Conservation (phyloP, 2,888 invertebrate genomes). For the Protonemura montana region DNA sequence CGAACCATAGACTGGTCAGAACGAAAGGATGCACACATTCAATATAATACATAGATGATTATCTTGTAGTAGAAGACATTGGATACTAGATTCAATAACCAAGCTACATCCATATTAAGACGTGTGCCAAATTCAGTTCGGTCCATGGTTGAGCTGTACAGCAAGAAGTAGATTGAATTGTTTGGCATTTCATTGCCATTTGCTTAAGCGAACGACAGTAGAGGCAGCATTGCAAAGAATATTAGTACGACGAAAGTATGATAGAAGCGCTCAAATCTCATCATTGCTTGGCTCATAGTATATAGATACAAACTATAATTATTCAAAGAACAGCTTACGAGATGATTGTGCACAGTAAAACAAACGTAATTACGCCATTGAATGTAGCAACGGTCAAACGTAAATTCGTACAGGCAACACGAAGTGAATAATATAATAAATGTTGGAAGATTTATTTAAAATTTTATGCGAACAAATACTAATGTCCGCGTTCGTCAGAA, state of each 20-base stretch:
- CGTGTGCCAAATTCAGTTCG: not conserved
- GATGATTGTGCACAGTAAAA: slow-evolving; percentile 18
- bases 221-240: not conserved
- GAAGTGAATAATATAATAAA: not conserved
- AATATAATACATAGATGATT: not conserved
- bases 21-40: not conserved
- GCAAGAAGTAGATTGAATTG: not conserved
- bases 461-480: not conserved
- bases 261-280: not conserved
- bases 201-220: not conserved
- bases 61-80: not conserved
- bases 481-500: not conserved
- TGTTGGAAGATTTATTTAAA: not conserved
- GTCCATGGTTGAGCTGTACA: not conserved
- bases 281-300: not conserved
- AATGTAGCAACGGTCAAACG: not conserved
- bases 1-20: not conserved
- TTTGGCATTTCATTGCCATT: not conserved
- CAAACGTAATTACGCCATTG: slow-evolving; percentile 20
- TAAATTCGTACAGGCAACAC: not conserved
- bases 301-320: not conserved
- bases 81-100: slow-evolving; percentile 16
- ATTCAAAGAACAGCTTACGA: not conserved
- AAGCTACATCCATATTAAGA: slow-evolving; percentile 17
- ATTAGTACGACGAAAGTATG: not conserved